A percentile compares a stretch with the other conserved stretches of the same genome.
phyloP scores from a whole-genome alignment of 2,113 vertebrate genomes.

The Physeter macrocephalus region DNA sequence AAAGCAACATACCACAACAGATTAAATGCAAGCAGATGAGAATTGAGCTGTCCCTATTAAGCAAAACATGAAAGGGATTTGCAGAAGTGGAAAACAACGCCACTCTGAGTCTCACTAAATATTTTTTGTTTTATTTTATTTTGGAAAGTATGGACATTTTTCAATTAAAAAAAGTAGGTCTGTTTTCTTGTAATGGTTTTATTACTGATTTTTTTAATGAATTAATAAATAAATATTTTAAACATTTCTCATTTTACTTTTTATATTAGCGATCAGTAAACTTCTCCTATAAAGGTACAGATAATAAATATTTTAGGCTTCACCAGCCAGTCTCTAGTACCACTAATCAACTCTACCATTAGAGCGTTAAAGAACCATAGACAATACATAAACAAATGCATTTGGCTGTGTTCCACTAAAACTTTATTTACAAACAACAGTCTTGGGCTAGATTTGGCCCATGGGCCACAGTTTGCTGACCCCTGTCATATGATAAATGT shows the following conservation, averaged over 20 bases:
- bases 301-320: background rate
- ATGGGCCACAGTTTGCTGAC: background rate
- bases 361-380: background rate
- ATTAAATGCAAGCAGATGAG: background rate
- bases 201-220: background rate
- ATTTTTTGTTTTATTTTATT: background rate
- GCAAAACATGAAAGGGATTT: background rate
- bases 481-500: background rate
- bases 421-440: background rate
- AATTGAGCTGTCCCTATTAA: background rate
- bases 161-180: background rate
- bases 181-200: background rate
- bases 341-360: background rate
- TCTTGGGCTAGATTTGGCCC: background rate
- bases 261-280: background rate
- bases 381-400: background rate
- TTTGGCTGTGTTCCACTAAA: background rate
- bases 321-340: background rate
- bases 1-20: background rate
- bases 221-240: background rate
- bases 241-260: conserved; percentile 1
- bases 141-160: background rate
- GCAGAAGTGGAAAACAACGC: background rate
- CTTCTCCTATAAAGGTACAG: background rate
- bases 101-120: background rate